Conservation (phyloP, 2,113 vertebrate genomes). For the Pterophyllum scalare region DNA sequence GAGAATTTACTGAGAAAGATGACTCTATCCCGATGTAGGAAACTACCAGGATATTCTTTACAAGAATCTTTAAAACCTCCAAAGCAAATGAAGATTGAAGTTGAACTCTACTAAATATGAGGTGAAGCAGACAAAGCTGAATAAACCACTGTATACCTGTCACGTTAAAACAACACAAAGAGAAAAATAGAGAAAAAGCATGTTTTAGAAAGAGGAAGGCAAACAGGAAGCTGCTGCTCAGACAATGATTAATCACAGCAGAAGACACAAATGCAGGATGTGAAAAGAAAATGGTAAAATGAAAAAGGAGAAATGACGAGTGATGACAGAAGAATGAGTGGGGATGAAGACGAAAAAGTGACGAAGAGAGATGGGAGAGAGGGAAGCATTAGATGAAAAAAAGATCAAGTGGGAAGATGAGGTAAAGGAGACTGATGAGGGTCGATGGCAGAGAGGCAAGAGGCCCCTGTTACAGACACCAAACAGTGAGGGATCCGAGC, state of each 20-base stretch:
- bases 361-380: neutral
- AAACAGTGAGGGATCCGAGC: neutral
- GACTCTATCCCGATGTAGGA: neutral
- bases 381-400: neutral
- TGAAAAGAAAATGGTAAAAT: neutral
- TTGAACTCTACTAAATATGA: too few relatives aligned
- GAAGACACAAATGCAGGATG: neutral
- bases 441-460: neutral
- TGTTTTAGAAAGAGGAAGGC: neutral
- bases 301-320: neutral
- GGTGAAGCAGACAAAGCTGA: neutral
- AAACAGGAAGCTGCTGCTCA: constrained; percentile 1
- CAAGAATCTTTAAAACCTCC: neutral
- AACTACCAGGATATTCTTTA: neutral
- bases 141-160: neutral
- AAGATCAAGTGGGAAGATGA: neutral
- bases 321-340: neutral
- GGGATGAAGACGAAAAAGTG: too few relatives aligned
- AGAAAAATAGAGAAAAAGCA: neutral
- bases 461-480: neutral
- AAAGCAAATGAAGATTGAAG: neutral
- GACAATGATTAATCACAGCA: neutral
- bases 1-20: neutral
- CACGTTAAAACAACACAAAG: neutral
- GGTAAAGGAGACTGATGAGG: neutral